Conservation (phyloP, 1,140 invertebrate species). For the Hydropsyche tenuis region DNA sequence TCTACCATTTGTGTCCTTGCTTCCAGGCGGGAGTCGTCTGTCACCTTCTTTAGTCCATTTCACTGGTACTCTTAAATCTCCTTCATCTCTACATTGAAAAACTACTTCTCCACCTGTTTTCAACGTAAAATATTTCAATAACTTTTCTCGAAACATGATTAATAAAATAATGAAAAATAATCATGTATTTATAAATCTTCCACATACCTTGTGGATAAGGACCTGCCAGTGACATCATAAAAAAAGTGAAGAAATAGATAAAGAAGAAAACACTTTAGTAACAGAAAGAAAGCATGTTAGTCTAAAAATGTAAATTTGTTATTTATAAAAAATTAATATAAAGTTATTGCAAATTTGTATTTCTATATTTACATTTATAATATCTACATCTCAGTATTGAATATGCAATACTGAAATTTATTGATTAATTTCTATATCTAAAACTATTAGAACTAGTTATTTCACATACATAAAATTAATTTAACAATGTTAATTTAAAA, state of each 20-base stretch:
- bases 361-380: too few species aligned
- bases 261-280: conserved; percentile 28
- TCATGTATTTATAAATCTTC: conserved; percentile 16
- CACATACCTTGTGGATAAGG: conserved; percentile 44
- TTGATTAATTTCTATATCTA: too few species aligned
- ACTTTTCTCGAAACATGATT: conserved; percentile 25
- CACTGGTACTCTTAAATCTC: conserved; percentile 75
- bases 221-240: conserved; percentile 39
- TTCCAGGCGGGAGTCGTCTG: conserved; percentile 72
- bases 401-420: too few species aligned
- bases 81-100: conserved; percentile 90
- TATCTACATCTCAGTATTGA: too few species aligned
- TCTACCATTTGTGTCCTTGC: conserved; percentile 74
- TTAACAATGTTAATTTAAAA: too few species aligned
- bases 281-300: conserved; percentile 17
- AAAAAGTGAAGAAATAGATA: conserved; percentile 29
- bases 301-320: background rate
- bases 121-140: conserved; percentile 21
- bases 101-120: conserved; percentile 85
- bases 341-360: too few species aligned
- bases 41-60: conserved; percentile 77
- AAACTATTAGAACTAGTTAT: too few species aligned
- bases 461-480: too few species aligned
- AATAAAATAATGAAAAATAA: background rate
- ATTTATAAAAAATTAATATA: too few species aligned